Evolutionary conservation across 2,888 invertebrate genomes (phyloP).

Genomic region (Sarcophaga carnaria): DNA sequence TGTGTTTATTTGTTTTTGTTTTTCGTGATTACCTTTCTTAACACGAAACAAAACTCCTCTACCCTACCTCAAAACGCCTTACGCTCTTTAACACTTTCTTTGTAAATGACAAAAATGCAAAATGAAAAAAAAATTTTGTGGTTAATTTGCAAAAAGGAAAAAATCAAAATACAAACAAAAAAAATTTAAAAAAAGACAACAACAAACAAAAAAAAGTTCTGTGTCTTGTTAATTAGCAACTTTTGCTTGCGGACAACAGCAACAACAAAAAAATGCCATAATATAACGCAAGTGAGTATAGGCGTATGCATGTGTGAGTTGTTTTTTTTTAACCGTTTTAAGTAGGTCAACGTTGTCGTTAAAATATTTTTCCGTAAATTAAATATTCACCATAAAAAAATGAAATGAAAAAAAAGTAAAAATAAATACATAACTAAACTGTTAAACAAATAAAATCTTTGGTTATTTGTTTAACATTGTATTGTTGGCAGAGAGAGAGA

Average conservation of each 20-base stretch:
- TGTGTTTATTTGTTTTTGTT: slow-evolving; percentile 28
- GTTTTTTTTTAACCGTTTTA: slow-evolving; percentile 45
- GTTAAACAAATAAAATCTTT: slow-evolving; percentile 68
- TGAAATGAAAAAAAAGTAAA: slow-evolving; percentile 13
- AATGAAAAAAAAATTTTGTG: slow-evolving; percentile 27
- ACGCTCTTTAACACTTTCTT: slow-evolving; percentile 65
- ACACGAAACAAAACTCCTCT: slow-evolving; percentile 14
- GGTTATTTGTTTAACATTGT: slow-evolving; percentile 57
- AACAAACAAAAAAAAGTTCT: slow-evolving; percentile 47
- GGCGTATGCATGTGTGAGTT: slow-evolving; percentile 41
- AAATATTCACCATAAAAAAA: slow-evolving; percentile 61
- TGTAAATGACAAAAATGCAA: slow-evolving; percentile 41
- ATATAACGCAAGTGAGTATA: slow-evolving; percentile 16
- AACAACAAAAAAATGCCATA: slow-evolving; percentile 11
- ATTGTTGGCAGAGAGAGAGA: neutral
- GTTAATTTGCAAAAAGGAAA: slow-evolving; percentile 51
- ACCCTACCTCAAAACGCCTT: slow-evolving; percentile 24
- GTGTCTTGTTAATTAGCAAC: slow-evolving; percentile 65
- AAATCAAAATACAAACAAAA: neutral
- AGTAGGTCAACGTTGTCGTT: slow-evolving; percentile 69
- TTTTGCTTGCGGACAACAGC: slow-evolving; percentile 39
- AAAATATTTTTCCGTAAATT: slow-evolving; percentile 69
- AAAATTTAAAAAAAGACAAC: slow-evolving; percentile 21
- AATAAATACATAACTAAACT: slow-evolving; percentile 54
- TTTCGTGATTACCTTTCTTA: slow-evolving; percentile 48